Evolutionary conservation across 2,888 invertebrate genomes (phyloP), one percentile per base, ranked within the genome.

Genomic region (Eurois occulta): DNA sequence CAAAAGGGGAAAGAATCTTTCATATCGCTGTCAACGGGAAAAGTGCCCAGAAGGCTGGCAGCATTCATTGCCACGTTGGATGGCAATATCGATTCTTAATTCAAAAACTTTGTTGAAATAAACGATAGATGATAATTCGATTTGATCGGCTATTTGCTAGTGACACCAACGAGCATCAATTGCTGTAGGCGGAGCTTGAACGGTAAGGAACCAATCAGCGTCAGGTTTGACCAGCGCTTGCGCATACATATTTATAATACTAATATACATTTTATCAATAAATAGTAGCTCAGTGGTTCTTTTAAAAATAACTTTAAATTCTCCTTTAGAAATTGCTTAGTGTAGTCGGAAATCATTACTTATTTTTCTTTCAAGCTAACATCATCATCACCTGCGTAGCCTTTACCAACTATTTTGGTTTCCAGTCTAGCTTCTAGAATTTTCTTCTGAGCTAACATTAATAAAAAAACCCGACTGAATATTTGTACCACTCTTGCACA

Each of bases 211-310:
- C 79, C 79, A 80, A 80, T 81, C 68, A 64, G 58, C n/a, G 68
- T 3, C 18, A n/a, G 55, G n/a, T n/a, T 32, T 24, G 55, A 65
- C 21, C 24, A 75, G 68, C 64, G 79, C 81, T 13, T 24, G 41
- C 79, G 64, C 48, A 81, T 75, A 48, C 52, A 81, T 80, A 80
- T 80, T 81, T 68, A 81, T 69, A 21, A 74, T 52, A 62, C 55
- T 28, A 65, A 77, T 65, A 38, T 65, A 65, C 43, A 55, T 65
- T 2, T 43, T 68, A 28, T 28, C 24, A 55, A 46, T 55, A 74
- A 68, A 71, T 74, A 41, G 35, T n/a, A 4, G n/a, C n/a, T 13
- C 21, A 46, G 18, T 46, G 21, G 8, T 18, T 32, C 1, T 55
- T 55, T 46, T 38, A 46, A 7, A 38, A 6, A 13, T 41, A 24